These are phyloP conservation scores for Phalloptychus januarius DNA, from an alignment of 2,797 vertebrate species.

Conservation along the genomic window DNA sequence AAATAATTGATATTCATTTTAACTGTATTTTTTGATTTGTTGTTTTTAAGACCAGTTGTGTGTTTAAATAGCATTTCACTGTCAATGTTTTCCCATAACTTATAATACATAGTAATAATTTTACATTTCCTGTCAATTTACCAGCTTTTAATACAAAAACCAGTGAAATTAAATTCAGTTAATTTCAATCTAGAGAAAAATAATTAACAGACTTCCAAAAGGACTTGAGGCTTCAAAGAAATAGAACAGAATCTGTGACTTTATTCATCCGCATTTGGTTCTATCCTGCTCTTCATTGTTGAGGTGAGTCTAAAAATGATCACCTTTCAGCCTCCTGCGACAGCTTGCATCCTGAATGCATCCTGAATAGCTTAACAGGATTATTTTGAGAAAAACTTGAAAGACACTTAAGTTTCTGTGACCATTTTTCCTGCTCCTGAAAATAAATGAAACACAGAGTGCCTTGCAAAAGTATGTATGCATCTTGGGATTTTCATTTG, in stretches of 20 bases:
- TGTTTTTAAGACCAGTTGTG: too few relatives aligned
- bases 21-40: too few relatives aligned
- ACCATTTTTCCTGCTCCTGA: background rate
- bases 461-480: too few relatives aligned
- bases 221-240: constrained; percentile 12
- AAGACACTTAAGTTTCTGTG: background rate
- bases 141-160: too few relatives aligned
- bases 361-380: background rate
- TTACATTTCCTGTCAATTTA: too few relatives aligned
- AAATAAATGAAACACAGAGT: background rate
- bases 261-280: background rate
- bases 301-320: constrained; percentile 14
- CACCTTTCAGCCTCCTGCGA: constrained; percentile 1
- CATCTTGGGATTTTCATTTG: too few relatives aligned
- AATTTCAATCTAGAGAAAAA: constrained; percentile 3
- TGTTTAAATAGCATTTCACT: too few relatives aligned
- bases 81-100: too few relatives aligned
- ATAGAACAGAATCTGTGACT: background rate
- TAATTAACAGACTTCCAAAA: constrained; percentile 11
- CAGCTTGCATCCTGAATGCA: background rate
- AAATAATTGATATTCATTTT: too few relatives aligned
- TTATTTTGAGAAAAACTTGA: background rate
- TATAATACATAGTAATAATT: too few relatives aligned
- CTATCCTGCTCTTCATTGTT: background rate
- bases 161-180: too few relatives aligned